A percentile compares a stretch with the other conserved stretches of the same genome.
phyloP scores from a whole-genome alignment of 1,140 invertebrate genomes.

The Drosophila yakuba region DNA sequence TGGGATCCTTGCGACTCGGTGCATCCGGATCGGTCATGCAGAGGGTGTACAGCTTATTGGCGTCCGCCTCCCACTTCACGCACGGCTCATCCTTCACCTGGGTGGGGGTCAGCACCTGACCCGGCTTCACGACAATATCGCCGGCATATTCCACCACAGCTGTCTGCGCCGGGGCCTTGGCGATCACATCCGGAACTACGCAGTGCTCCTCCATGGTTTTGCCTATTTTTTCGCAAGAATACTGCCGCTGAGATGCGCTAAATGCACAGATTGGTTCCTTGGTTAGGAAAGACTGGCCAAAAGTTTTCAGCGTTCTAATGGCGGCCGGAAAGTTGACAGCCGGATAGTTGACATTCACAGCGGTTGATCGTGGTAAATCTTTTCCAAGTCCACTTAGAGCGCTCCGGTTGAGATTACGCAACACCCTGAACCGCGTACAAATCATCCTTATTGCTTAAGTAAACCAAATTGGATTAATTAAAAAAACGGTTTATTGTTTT shows the following conservation, averaged over 20 bases:
- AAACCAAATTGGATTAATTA: neutral
- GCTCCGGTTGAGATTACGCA: constrained; percentile 2
- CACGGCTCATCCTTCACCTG: constrained; percentile 89
- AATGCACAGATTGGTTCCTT: constrained; percentile 27
- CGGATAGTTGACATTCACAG: constrained; percentile 35
- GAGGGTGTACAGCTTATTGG: constrained; percentile 89
- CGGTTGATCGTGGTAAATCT: neutral
- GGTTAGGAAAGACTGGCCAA: constrained; percentile 2
- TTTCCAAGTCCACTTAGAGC: neutral
- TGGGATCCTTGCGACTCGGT: constrained; percentile 91
- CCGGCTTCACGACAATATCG: constrained; percentile 86
- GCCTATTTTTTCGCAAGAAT: constrained; percentile 14
- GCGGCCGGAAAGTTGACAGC: constrained; percentile 31
- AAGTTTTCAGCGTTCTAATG: constrained; percentile 41
- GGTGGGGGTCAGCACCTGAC: constrained; percentile 89
- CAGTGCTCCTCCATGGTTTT: constrained; percentile 70
- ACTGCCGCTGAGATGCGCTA: constrained; percentile 2
- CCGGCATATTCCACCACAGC: constrained; percentile 44
- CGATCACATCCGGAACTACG: constrained; percentile 78
- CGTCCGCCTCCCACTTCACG: constrained; percentile 88
- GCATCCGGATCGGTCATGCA: constrained; percentile 87
- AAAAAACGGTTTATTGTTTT: constrained; percentile 9
- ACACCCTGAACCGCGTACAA: neutral
- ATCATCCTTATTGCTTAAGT: constrained; percentile 15
- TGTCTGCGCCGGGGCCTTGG: constrained; percentile 50